Evolutionary conservation across 2,888 invertebrate genomes (phyloP).

Genomic region (Belgica antarctica): DNA sequence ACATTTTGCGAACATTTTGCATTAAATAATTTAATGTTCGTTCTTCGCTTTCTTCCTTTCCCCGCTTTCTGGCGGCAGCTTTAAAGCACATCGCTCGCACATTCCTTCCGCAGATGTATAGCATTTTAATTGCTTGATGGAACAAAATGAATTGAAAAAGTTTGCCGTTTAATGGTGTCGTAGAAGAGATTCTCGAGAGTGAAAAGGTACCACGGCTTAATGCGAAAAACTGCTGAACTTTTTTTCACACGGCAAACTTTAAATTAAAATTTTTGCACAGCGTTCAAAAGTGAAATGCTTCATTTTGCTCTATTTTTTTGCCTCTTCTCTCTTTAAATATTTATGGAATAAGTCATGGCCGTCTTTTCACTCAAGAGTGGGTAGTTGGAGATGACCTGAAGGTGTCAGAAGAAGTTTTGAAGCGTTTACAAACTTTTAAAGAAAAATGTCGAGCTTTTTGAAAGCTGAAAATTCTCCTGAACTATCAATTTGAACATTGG

Average conservation of each 20-base stretch:
- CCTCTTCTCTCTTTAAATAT: neutral
- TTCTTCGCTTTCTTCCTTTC: no score
- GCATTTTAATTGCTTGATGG: neutral
- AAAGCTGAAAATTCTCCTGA: neutral
- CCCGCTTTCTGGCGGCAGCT: no score
- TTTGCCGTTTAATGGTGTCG: neutral
- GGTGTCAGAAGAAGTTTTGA: neutral
- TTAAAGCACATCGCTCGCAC: no score
- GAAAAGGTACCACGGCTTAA: neutral
- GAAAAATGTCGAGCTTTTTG: neutral
- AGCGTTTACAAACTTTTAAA: neutral
- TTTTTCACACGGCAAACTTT: neutral
- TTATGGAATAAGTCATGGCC: neutral
- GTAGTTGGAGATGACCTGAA: neutral
- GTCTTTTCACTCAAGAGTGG: neutral
- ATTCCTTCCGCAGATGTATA: conserved; percentile 13
- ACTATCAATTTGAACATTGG: no score
- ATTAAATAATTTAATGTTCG: no score
- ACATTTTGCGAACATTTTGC: no score
- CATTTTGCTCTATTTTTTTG: neutral
- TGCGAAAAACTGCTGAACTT: neutral
- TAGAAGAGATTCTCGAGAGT: neutral
- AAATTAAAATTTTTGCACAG: no score
- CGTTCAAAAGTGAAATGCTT: no score
- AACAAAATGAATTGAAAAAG: neutral